Percentiles rank a stretch among this genome's conserved stretches.
Conservation (phyloP, 35 echinoderm and acorn worm genomes). For the Heliocidaris erythrogramma region DNA sequence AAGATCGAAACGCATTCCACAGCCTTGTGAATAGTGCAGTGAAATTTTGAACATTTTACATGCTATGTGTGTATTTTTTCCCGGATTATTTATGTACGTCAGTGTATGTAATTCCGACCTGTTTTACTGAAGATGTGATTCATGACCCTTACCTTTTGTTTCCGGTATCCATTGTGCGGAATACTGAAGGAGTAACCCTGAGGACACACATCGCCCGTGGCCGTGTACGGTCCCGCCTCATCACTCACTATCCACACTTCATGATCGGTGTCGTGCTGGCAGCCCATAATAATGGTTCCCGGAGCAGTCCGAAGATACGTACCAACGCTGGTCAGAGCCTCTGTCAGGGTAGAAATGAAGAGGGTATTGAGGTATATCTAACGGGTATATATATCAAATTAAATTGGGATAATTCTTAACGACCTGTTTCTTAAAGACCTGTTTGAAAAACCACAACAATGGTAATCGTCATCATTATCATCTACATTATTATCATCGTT, state of each 20-base stretch:
- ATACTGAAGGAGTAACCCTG: slow-evolving; percentile 73
- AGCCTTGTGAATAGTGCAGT: too few relatives aligned
- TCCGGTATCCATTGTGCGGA: slow-evolving; percentile 71
- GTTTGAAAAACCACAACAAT: not conserved
- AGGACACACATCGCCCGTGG: slow-evolving; percentile 44
- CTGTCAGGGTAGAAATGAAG: slow-evolving; percentile 2
- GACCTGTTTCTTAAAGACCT: too few relatives aligned
- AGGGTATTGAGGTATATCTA: not conserved
- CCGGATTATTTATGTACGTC: too few relatives aligned
- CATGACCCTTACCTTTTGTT: slow-evolving; percentile 63
- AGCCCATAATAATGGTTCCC: slow-evolving; percentile 53
- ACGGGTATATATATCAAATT: not conserved
- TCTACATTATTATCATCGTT: not conserved
- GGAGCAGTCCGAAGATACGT: slow-evolving; percentile 58
- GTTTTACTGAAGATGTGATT: not conserved
- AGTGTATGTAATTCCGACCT: too few relatives aligned
- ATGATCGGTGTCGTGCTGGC: slow-evolving; percentile 54
- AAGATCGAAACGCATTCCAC: too few relatives aligned
- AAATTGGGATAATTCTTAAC: not conserved
- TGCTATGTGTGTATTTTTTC: too few relatives aligned
- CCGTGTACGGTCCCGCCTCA: slow-evolving; percentile 48
- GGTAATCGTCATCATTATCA: not conserved
- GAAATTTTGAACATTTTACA: too few relatives aligned
- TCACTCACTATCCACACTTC: slow-evolving; percentile 69
- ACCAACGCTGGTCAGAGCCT: slow-evolving; percentile 63